These are phyloP conservation scores for Gymnothorax reevesii DNA, from an alignment of 2,797 vertebrate genomes.

Conservation along the genomic window DNA sequence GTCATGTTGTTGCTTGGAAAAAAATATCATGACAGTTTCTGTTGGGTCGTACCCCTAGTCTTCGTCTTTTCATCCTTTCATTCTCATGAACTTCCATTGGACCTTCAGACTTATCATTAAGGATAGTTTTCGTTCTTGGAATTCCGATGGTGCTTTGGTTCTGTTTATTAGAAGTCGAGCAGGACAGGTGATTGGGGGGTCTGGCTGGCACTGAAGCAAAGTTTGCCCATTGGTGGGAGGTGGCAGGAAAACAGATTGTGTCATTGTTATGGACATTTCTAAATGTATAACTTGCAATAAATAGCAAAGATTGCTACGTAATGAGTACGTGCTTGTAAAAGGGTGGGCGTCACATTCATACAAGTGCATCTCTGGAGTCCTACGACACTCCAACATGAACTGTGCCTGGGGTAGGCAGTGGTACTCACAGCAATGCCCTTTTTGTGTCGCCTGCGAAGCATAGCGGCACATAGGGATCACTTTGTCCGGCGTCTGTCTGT, in stretches of 20 bases:
- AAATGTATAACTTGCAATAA: background rate
- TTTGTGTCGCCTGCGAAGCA: no score
- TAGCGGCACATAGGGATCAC: no score
- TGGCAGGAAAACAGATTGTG: background rate
- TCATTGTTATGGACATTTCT: background rate
- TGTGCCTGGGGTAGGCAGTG: background rate
- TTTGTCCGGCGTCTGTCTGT: no score
- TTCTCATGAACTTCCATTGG: background rate
- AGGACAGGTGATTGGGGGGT: background rate
- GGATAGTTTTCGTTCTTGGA: background rate
- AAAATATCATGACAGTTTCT: background rate
- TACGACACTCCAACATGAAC: background rate
- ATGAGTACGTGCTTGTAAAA: background rate
- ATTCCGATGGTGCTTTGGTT: background rate
- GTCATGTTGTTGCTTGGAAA: background rate
- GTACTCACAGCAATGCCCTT: background rate
- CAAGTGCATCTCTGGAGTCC: background rate
- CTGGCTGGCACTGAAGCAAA: constrained; percentile 39
- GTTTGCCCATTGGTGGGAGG: background rate
- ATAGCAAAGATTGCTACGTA: background rate
- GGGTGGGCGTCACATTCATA: background rate
- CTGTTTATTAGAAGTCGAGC: constrained; percentile 1
- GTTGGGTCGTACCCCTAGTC: background rate
- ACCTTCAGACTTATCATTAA: background rate
- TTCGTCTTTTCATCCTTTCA: background rate